Evolutionary conservation across 2,797 vertebrate species (phyloP).

Genomic region (Trachurus trachurus): DNA sequence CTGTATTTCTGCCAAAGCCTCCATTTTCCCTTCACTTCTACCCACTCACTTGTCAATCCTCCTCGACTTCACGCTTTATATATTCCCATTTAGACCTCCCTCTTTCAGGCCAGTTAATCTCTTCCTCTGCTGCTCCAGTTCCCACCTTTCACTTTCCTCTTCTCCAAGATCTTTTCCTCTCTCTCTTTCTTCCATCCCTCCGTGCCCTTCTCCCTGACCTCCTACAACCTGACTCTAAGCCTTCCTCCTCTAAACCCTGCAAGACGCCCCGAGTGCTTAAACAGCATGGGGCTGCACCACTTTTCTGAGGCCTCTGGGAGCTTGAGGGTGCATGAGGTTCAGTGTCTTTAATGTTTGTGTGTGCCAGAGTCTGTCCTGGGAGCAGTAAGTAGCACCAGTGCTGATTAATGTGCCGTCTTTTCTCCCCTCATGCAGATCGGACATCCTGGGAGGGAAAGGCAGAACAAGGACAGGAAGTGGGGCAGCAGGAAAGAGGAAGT

Average conservation of each 20-base stretch:
- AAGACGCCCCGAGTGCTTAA: constrained; percentile 49
- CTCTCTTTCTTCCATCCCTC: constrained; percentile 44
- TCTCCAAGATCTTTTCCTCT: constrained; percentile 39
- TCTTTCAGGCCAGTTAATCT: constrained; percentile 57
- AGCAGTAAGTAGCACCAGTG: constrained; percentile 37
- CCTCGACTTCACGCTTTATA: constrained; percentile 51
- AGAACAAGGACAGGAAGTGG: constrained; percentile 59
- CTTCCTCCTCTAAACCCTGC: constrained; percentile 41
- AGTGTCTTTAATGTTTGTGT: constrained; percentile 35
- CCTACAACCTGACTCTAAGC: constrained; percentile 45
- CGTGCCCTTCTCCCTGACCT: constrained; percentile 56
- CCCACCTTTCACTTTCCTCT: constrained; percentile 43
- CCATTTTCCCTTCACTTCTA: constrained; percentile 67
- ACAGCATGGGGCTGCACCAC: constrained; percentile 25
- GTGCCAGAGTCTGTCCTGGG: constrained; percentile 36
- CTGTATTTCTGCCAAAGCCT: constrained; percentile 65
- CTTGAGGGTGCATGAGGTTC: constrained; percentile 38
- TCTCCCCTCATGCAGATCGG: constrained; percentile 61
- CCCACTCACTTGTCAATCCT: constrained; percentile 75
- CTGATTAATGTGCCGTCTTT: constrained; percentile 65
- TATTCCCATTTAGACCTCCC: constrained; percentile 63
- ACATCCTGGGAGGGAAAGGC: constrained; percentile 48
- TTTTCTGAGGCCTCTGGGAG: constrained; percentile 40
- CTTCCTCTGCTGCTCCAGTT: constrained; percentile 42
- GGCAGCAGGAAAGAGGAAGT: constrained; percentile 45